Evolutionary conservation across 2,797 vertebrate species (phyloP), one percentile per base, ranked within the genome.

Genomic region (Trichosurus vulpecula): DNA sequence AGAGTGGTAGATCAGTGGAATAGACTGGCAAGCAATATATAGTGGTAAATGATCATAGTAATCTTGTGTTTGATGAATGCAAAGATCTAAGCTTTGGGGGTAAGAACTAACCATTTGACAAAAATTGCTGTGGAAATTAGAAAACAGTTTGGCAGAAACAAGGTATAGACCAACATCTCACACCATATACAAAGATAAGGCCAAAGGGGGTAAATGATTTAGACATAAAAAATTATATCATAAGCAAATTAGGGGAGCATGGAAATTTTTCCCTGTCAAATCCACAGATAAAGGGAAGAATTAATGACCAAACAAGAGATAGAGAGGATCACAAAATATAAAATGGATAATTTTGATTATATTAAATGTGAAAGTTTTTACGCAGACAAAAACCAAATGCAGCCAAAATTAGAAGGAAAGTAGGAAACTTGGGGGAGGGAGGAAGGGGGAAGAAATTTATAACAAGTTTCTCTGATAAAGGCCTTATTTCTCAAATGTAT

Each of bases 361-460:
- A 25, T 81, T 81, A 81, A 81, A 2, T 41, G 0, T 22, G 81
- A 47, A 25, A 47, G 19, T 41, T 81, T 81, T 41, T 81, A 41
- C 2, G 81, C 66, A 81, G n/a, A 81, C 66, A 81, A 81, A 81
- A 3, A n/a, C n/a, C 2, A 22, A 87, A 87, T 27, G 2, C 25
- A 51, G 1, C 3, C 41, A 87, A 87, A 25, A 87, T 51, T 51
- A 87, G 10, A 87, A 87, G 41, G 31, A 87, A 87, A 87, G 25
- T 8, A 87, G 41, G 25, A 87, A 51, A 47, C 41, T 87, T 10
- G 41, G 41, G 41, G 25, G 3, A 0, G 0, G 3, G 1, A 4
- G 16, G 3, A 2, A 61, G 2, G 29, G 6, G 30, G 30, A 31
- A 58, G 31, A 61, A 27, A 11, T 87, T 51, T 51, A 51, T 47